A percentile compares a stretch with the other conserved stretches of the same genome.
phyloP scores from a whole-genome alignment of 1,140 invertebrate genomes.

The Zaprionus tsacasi region DNA sequence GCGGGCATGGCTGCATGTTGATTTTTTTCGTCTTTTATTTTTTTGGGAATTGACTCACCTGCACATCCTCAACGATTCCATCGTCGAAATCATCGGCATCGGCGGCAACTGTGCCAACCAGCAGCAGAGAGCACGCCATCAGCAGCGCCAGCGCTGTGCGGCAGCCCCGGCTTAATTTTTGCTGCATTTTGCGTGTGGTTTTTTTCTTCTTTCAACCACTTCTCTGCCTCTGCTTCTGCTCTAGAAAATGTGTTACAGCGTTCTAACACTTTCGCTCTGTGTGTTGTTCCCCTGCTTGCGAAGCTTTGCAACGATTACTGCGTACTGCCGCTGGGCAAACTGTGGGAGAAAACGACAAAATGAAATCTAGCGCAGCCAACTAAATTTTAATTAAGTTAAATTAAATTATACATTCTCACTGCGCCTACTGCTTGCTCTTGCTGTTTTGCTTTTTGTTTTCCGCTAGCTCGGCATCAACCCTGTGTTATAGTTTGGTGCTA shows the following conservation, averaged over 20 bases:
- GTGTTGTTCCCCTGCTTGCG: conserved; percentile 23
- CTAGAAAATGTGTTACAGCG: conserved; percentile 17
- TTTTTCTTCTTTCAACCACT: conserved; percentile 41
- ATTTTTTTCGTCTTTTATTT: background rate
- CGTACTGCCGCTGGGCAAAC: conserved; percentile 43
- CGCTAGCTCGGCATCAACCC: conserved; percentile 33
- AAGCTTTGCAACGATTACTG: conserved; percentile 57
- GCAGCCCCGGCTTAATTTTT: conserved; percentile 51
- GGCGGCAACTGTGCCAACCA: conserved; percentile 29
- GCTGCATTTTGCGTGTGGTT: conserved; percentile 55
- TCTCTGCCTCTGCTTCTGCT: background rate
- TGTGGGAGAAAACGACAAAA: conserved; percentile 49
- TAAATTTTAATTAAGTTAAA: conserved; percentile 76
- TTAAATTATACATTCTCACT: conserved; percentile 76
- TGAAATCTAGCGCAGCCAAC: conserved; percentile 66
- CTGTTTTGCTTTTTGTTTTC: conserved; percentile 42
- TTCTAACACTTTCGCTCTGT: conserved; percentile 31
- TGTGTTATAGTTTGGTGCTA: conserved; percentile 18
- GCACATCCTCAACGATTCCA: conserved; percentile 76
- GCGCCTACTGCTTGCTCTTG: conserved; percentile 53
- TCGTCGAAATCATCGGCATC: conserved; percentile 70
- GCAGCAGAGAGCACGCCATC: conserved; percentile 35
- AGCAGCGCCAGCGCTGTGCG: conserved; percentile 64
- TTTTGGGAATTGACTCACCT: conserved; percentile 47
- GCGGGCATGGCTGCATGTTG: background rate